These are phyloP conservation scores for Saguinus imperator DNA, from an alignment of 2,113 vertebrate species.

Conservation along the genomic window DNA sequence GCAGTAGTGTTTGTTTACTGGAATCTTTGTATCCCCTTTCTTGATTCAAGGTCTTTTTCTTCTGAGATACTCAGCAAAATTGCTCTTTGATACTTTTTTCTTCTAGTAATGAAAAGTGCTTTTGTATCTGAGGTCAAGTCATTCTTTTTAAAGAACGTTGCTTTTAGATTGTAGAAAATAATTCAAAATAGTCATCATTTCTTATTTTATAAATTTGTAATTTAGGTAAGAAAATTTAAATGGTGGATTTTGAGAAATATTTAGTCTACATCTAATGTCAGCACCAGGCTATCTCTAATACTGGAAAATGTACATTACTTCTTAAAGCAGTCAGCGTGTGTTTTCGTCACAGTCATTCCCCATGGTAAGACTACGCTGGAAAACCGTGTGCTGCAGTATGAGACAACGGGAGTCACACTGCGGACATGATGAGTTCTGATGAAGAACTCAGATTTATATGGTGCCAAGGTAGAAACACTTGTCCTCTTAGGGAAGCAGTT, in stretches of 20 bases:
- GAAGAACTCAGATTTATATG: too few species aligned
- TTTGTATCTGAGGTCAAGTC: neutral
- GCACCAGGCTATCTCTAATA: neutral
- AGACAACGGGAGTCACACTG: conserved; percentile 93
- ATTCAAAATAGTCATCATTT: neutral
- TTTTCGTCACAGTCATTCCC: conserved; percentile 87
- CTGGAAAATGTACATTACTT: neutral
- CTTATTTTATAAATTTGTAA: neutral
- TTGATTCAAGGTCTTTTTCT: neutral
- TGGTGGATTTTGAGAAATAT: neutral
- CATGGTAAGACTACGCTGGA: conserved; percentile 91
- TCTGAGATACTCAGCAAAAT: neutral
- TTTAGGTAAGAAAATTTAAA: neutral
- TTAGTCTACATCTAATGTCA: neutral
- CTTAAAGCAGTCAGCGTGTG: neutral
- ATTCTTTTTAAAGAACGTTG: neutral
- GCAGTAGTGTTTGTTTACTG: neutral
- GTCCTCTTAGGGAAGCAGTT: neutral
- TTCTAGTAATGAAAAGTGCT: neutral
- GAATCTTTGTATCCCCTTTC: too few species aligned
- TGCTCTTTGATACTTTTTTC: neutral
- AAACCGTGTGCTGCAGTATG: conserved; percentile 96
- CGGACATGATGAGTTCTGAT: conserved; percentile 92
- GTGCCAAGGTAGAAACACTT: conserved; percentile 89
- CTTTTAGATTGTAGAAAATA: conserved; percentile 29